Evolutionary conservation across 2,797 vertebrate species (phyloP), one percentile per base, ranked within the genome.

Genomic region (Cottoperca gobio): DNA sequence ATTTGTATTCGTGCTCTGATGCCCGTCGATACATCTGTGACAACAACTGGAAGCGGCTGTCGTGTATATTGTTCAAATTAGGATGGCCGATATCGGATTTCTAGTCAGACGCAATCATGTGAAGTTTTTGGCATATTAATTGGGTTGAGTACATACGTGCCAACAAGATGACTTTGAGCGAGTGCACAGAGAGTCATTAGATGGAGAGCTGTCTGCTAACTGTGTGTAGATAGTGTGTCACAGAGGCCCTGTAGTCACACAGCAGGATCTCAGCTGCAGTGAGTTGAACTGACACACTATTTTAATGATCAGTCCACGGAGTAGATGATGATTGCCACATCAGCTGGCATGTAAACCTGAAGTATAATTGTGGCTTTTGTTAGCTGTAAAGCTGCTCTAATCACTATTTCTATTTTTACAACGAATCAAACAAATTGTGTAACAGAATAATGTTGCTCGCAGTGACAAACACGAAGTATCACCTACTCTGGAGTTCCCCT

Each of bases 11-110:
- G 8, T 61, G 76, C 69, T 76, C 61, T 17, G 42, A 76, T 60
- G 48, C 59, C 13, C 33, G 59, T 88, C 71, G 28, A 86, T 84
- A 80, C 42, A 45, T 85, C 58, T 77, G 78, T 59, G 76, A 82
- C 77, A 75, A 79, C 79, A 83, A 87, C 71, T 86, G 84, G 81
- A 89, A 84, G 83, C 7, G 31, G 76, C 71, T 84, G 88, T 79
- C 68, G 67, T 73, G 62, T 67, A 60, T 70, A 70, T 52, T 57
- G 86, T 83, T 65, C 68, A 84, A 72, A 87, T 81, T 81, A 86
- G 70, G 45, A 19, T 37, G 59, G 73, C 43, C 74, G 17, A 66
- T 83, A 83, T 88, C 81, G 80, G 81, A 88, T 85, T 81, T 78
- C 76, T 63, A 65, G 70, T 78, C 70, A 53, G 78, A 53, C 3